Base-by-base conservation (phyloP, 1,140 invertebrate genomes). In the Trichonephila clavipes region DNA sequence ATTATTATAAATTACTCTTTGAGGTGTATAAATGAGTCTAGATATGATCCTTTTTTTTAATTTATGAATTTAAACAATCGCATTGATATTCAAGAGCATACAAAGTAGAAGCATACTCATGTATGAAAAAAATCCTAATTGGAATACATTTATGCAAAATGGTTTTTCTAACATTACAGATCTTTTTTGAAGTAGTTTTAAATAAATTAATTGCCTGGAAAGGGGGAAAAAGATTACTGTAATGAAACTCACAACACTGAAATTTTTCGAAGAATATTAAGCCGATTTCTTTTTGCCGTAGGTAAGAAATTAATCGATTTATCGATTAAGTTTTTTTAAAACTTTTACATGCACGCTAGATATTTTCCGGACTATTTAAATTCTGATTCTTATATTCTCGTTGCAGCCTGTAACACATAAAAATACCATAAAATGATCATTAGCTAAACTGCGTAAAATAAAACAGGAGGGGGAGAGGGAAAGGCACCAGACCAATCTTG, bases 301-400 rank as follows among this genome's bases (percentile, higher is more conserved):
- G 21, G 62, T 21, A 34, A 40, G 28, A 77, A 40, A 77, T 77
- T 40, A 77, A 40, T 77, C 28, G 28, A 40, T 77, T 34, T 34
- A 40, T 77, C 28, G 28, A 77, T 77, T 64, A 18, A 64, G 5
- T 77, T 34, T 24, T 69, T 77, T 64, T 64, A 19, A 18, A 64
- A 64, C 16, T 64, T 34, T 77, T 34, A 77, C 28, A 14, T 16
- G 69, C 12, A 14, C 24, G 28, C 28, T 40, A 77, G 24, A 34
- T 77, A 77, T 18, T 69, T 77, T 77, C 72, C 28, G 14, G 28
- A 77, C 72, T 77, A 77, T 77, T 77, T 34, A 77, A 77, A 77
- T 77, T 77, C 72, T 19, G 72, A 77, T 40, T 77, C 16, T 77
- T 77, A 77, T 77, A 34, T 18, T 16, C 3, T 34, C 14, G 16